Base-by-base conservation (phyloP, 2,113 vertebrate genomes). In the Dunckerocampus dactyliophorus region DNA sequence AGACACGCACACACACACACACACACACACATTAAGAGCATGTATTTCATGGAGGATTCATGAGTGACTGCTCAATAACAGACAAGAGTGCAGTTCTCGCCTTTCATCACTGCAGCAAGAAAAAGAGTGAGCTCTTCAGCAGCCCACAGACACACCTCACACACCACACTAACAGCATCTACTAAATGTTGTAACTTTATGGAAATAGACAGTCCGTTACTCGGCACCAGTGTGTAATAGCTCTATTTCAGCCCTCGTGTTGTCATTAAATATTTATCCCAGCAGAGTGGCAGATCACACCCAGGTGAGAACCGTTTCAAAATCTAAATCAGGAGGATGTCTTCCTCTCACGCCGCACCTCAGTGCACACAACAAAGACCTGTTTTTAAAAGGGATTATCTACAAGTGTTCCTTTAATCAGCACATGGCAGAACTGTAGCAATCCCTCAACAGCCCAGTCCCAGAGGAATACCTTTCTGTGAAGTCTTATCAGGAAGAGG, bases 221-320 rank as follows among this genome's bases (percentile, higher is more conserved):
- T 89, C 83, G 84, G 66, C 74, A 72, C 74, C 79, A 85, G 80
- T 81, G 80, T 84, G 74, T 77, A 82, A 89, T 72, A 59, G 80
- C 87, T 89, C 86, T 80, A 90, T 89, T 89, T 88, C 89, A 82
- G 81, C 85, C 74, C 51, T 69, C 71, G 19, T n/a, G 16, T 31
- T 54, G 71, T 82, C 85, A 90, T 92, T 88, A 90, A 91, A 91
- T 90, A 91, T 91, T 89, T 88, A 92, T 89, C 87, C 86, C 77
- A 67, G 62, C 63, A 45, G 82, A 87, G 84, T 81, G 81, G 71
- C 70, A 10, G 76, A 86, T 86, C 82, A 61, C 70, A 73, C 74
- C 42, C 73, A 85, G 87, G 87, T 88, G 86, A 88, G 87, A 85
- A 85, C 73, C 80, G 75, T 84, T 90, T 71, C 80, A 75, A 83